Percentiles rank a stretch among this genome's conserved stretches.
These are phyloP conservation scores for Slavum lentiscoides DNA, from an alignment of 2,888 invertebrate species.

Conservation along the genomic window DNA sequence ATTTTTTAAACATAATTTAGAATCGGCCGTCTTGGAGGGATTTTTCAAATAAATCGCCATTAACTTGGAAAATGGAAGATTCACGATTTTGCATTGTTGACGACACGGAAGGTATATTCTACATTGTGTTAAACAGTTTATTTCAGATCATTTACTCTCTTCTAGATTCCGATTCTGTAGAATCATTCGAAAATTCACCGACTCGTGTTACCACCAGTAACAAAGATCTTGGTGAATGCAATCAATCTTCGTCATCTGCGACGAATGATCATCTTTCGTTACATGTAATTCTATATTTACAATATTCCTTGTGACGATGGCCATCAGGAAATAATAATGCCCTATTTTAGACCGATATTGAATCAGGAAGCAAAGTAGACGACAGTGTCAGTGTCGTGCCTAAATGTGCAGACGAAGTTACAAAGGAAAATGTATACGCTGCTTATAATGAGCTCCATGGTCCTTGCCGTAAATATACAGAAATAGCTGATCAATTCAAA, in stretches of 20 bases:
- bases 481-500: constrained; percentile 79
- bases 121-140: background rate
- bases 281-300: constrained; percentile 12
- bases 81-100: constrained; percentile 47
- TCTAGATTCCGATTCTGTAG: constrained; percentile 58
- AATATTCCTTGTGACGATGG: background rate
- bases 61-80: constrained; percentile 29
- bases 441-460: constrained; percentile 81
- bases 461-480: constrained; percentile 82
- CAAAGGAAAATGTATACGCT: constrained; percentile 81
- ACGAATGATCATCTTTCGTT: constrained; percentile 38
- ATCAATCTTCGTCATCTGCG: constrained; percentile 38
- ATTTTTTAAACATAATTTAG: constrained; percentile 17
- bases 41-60: constrained; percentile 41
- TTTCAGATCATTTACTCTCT: background rate
- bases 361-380: constrained; percentile 84
- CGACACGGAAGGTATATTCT: constrained; percentile 32
- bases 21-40: constrained; percentile 33
- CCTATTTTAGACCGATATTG: constrained; percentile 73
- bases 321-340: constrained; percentile 27
- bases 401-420: constrained; percentile 69
- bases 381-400: constrained; percentile 65
- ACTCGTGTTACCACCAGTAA: constrained; percentile 57
- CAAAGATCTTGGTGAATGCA: constrained; percentile 52
- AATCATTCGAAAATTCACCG: constrained; percentile 66